phyloP scores from a whole-genome alignment of 2,113 vertebrate species.

The Platycercus adscitus region DNA sequence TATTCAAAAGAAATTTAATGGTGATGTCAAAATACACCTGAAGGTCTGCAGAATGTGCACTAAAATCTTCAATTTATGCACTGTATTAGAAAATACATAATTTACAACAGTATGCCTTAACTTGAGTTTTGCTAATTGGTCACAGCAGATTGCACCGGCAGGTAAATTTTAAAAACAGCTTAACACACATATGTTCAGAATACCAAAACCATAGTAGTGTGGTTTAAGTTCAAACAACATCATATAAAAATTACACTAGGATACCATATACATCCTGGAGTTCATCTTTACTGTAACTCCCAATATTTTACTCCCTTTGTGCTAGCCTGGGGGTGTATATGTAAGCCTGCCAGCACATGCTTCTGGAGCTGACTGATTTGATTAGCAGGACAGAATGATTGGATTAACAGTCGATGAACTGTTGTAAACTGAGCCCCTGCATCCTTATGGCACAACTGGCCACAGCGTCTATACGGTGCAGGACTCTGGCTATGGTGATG shows the following conservation, averaged over 20 bases:
- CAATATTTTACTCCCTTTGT: accelerated
- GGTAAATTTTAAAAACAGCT: background rate
- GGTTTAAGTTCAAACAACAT: background rate
- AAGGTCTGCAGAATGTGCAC: background rate
- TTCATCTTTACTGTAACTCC: background rate
- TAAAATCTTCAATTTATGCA: background rate
- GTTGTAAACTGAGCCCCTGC: background rate
- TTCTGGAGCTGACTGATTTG: background rate
- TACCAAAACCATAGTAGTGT: background rate
- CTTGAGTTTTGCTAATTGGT: background rate
- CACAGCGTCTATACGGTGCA: background rate
- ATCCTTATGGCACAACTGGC: background rate
- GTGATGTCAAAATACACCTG: background rate
- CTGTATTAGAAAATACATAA: background rate
- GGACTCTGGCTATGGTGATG: background rate
- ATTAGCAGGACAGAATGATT: slow-evolving; percentile 42
- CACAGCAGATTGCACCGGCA: background rate
- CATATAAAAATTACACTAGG: background rate
- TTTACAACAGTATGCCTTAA: background rate
- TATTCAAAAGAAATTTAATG: background rate
- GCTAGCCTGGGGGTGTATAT: accelerated
- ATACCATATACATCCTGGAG: background rate
- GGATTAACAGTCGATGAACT: slow-evolving; percentile 29
- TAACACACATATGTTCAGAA: background rate
- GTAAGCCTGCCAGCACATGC: background rate